Percentiles rank a stretch among this genome's conserved stretches.
Conservation (phyloP, 2,888 invertebrate species). For the Eupeodes latifasciatus region DNA sequence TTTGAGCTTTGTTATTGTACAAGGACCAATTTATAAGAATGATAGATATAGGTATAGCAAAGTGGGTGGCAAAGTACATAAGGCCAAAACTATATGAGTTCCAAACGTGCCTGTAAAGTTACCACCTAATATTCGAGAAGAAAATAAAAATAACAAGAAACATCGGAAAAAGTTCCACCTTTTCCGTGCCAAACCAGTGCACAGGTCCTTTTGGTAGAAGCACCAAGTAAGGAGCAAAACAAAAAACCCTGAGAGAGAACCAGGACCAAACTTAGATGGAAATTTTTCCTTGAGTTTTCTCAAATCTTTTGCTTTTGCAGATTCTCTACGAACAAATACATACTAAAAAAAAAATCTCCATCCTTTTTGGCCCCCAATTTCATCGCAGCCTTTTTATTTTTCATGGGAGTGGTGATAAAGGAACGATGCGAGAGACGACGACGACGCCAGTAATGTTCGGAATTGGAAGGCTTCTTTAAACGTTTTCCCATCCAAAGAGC, state of each 20-base stretch:
- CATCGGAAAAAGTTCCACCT: constrained; percentile 67
- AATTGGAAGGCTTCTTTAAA: constrained; percentile 73
- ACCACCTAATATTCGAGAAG: constrained; percentile 70
- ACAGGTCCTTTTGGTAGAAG: not conserved
- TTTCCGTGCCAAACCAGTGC: constrained; percentile 60
- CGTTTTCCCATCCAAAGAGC: constrained; percentile 76
- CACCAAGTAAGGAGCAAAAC: not conserved
- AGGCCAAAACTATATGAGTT: constrained; percentile 54
- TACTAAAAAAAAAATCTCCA: constrained; percentile 29
- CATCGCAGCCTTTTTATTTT: constrained; percentile 18
- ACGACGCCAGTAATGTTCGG: constrained; percentile 40
- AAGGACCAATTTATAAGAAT: not conserved
- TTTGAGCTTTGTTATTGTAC: constrained; percentile 20
- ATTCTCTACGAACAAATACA: constrained; percentile 38
- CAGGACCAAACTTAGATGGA: constrained; percentile 60
- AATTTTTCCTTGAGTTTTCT: constrained; percentile 63
- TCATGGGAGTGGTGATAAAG: constrained; percentile 75
- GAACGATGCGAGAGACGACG: constrained; percentile 42
- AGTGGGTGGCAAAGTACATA: constrained; percentile 58
- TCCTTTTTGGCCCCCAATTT: constrained; percentile 31
- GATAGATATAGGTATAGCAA: constrained; percentile 10
- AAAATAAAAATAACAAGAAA: constrained; percentile 30
- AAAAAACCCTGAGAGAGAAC: constrained; percentile 22
- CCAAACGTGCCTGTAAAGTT: constrained; percentile 72
- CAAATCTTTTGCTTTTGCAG: constrained; percentile 48